These are phyloP conservation scores for Yponomeuta sedellus DNA, from an alignment of 2,888 invertebrate species.

Conservation along the genomic window DNA sequence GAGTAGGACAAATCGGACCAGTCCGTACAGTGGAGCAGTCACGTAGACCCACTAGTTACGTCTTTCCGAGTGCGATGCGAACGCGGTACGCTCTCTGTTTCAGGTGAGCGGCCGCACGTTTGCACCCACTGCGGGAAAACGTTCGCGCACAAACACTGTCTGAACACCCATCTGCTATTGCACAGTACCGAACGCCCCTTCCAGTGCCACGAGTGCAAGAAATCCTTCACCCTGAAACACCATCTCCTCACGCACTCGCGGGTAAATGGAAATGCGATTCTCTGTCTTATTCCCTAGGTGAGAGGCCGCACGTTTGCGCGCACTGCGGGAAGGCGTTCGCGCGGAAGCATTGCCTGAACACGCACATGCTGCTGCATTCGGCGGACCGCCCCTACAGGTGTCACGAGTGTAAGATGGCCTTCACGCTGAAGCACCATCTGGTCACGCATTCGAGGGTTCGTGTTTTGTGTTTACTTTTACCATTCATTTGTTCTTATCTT, in stretches of 20 bases:
- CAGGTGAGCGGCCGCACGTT: slow-evolving; percentile 79
- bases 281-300: slow-evolving; percentile 58
- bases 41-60: too few species aligned
- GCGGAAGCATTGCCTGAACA: slow-evolving; percentile 89
- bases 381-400: slow-evolving; percentile 89
- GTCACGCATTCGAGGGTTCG: slow-evolving; percentile 85
- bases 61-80: slow-evolving; percentile 6
- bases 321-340: slow-evolving; percentile 90
- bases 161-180: slow-evolving; percentile 82
- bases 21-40: too few species aligned
- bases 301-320: slow-evolving; percentile 85
- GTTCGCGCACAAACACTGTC: slow-evolving; percentile 83
- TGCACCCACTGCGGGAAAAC: slow-evolving; percentile 82
- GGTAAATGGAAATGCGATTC: slow-evolving; percentile 37
- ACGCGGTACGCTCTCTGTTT: slow-evolving; percentile 19
- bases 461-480: slow-evolving; percentile 18
- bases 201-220: slow-evolving; percentile 84
- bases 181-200: slow-evolving; percentile 83
- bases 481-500: not conserved
- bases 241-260: slow-evolving; percentile 81
- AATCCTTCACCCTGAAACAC: slow-evolving; percentile 84
- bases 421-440: slow-evolving; percentile 89
- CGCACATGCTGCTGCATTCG: slow-evolving; percentile 87
- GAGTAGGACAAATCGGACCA: too few species aligned
- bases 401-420: slow-evolving; percentile 90